Evolutionary conservation across 2,797 vertebrate genomes (phyloP).

Genomic region (Rhinoraja longicauda): DNA sequence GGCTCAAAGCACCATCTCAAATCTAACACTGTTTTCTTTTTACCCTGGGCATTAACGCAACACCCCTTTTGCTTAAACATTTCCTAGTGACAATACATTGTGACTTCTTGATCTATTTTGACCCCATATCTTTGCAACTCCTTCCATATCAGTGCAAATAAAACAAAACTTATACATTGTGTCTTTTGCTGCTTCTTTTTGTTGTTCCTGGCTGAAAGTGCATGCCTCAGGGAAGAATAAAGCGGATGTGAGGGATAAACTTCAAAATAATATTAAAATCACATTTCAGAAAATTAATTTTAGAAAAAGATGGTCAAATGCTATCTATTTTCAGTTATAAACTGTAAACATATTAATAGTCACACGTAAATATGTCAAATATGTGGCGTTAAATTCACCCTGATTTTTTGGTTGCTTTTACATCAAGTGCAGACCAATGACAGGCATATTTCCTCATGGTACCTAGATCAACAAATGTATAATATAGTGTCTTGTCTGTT

Average conservation of each 20-base stretch:
- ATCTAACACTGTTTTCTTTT: not conserved
- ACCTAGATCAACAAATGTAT: not conserved
- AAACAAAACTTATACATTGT: not conserved
- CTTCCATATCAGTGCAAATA: not conserved
- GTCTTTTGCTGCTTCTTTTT: not conserved
- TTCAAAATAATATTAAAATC: not conserved
- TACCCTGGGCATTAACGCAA: not conserved
- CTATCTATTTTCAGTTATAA: not conserved
- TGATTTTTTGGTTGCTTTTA: not conserved
- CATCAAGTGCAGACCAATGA: not conserved
- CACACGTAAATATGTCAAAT: not conserved
- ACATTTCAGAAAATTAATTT: not conserved
- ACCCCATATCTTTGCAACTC: too few relatives aligned
- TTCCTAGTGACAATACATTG: too few relatives aligned
- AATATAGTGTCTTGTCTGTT: not conserved
- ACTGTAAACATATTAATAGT: not conserved
- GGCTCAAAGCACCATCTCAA: not conserved
- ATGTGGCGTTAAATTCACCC: not conserved
- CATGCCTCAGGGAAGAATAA: not conserved
- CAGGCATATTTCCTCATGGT: not conserved
- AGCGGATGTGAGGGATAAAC: not conserved
- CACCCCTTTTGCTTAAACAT: not conserved
- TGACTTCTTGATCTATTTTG: too few relatives aligned
- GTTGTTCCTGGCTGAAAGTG: not conserved
- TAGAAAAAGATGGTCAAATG: not conserved